Evolutionary conservation across 1,140 invertebrate species (phyloP).

Genomic region (honey bee (Apis mellifera)): DNA sequence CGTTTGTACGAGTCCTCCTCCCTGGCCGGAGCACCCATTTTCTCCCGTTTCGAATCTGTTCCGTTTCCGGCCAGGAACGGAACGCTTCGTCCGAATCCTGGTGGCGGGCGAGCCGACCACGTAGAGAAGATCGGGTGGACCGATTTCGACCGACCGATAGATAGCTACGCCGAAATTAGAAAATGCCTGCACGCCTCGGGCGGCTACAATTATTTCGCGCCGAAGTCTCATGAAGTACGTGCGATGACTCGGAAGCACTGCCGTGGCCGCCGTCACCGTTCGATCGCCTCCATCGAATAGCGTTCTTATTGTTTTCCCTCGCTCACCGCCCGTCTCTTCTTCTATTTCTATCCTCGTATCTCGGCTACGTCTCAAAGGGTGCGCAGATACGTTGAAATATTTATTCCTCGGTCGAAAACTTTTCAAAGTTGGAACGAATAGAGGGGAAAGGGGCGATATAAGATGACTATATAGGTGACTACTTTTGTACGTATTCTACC

Average conservation of each 20-base stretch:
- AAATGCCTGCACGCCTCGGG: conserved; percentile 61
- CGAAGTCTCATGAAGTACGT: conserved; percentile 67
- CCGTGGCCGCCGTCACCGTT: neutral
- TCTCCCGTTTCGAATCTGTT: neutral
- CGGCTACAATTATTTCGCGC: conserved; percentile 67
- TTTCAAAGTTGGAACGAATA: neutral
- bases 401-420: conserved; percentile 27
- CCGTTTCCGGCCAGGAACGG: too few species aligned
- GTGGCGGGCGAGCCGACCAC: neutral
- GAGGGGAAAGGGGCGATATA: too few species aligned
- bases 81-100: neutral
- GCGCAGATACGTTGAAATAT: conserved; percentile 21
- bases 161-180: conserved; percentile 58
- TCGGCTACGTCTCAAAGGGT: neutral
- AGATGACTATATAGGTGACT: too few species aligned
- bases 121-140: neutral
- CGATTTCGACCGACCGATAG: conserved; percentile 52
- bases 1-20: conserved; percentile 10
- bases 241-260: conserved; percentile 55
- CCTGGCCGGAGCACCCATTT: neutral
- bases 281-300: neutral
- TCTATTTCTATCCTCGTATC: neutral
- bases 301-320: conserved; percentile 10
- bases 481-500: neutral
- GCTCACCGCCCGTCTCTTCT: neutral